Percentiles rank a stretch among this genome's conserved stretches.
phyloP scores from a whole-genome alignment of 2,888 invertebrate genomes.

The Tetragonula carbonaria region DNA sequence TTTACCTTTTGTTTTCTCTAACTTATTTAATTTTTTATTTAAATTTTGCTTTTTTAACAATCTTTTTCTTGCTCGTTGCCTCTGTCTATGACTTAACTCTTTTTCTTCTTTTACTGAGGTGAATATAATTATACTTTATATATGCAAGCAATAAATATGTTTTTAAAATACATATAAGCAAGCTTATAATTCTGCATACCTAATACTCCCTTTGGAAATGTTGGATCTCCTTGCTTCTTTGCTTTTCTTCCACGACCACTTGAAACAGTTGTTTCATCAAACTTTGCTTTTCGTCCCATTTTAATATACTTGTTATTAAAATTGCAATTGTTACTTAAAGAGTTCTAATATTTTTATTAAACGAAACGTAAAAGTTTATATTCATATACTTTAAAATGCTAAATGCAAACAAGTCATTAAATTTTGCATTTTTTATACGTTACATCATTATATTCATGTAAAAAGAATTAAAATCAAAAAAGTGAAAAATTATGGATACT shows the following conservation, averaged over 20 bases:
- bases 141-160: not conserved
- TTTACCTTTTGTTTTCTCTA: conserved; percentile 24
- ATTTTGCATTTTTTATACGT: not conserved
- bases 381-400: not conserved
- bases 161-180: not conserved
- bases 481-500: not conserved
- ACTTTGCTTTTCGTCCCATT: conserved; percentile 95
- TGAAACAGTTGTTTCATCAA: conserved; percentile 89
- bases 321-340: not conserved
- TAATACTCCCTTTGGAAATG: conserved; percentile 86
- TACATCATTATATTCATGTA: not conserved
- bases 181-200: conserved; percentile 79
- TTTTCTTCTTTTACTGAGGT: conserved; percentile 84
- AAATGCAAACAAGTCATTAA: not conserved
- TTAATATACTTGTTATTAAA: not conserved
- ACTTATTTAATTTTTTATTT: conserved; percentile 48
- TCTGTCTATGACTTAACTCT: conserved; percentile 89
- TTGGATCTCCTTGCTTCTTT: conserved; percentile 93
- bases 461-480: not conserved
- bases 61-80: conserved; percentile 88
- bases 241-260: conserved; percentile 95
- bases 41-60: conserved; percentile 74
- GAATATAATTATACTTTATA: not conserved
- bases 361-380: not conserved
- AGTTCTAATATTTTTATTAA: not conserved